Conservation (phyloP, 2,888 invertebrate genomes). For the Anagyrus pseudococci region DNA sequence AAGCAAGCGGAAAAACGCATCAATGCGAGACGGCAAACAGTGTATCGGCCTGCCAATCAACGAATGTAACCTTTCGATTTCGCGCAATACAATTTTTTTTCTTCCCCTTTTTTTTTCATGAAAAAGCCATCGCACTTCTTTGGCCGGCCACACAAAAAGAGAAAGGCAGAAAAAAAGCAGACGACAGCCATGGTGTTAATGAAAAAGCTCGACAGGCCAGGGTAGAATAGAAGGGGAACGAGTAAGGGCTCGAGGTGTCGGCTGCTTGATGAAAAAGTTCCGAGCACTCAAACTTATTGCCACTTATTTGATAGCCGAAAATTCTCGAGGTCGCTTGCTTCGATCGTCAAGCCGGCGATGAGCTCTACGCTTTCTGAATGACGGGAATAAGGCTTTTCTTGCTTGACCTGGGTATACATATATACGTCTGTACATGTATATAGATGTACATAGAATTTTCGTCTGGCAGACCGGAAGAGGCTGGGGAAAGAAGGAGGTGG, state of each 20-base stretch:
- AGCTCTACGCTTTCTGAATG: neutral
- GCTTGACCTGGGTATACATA: neutral
- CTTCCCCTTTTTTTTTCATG: no score
- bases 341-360: neutral
- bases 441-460: neutral
- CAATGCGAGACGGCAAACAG: no score
- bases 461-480: neutral
- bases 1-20: no score
- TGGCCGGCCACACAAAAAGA: neutral
- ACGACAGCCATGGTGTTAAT: slow-evolving; percentile 14
- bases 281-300: slow-evolving; percentile 35
- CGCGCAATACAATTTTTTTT: no score
- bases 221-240: neutral
- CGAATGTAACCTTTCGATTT: no score
- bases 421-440: no score
- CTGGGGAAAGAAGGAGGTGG: neutral
- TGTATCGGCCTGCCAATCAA: no score
- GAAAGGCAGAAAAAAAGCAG: neutral
- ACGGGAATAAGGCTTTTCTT: neutral
- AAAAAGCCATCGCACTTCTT: no score
- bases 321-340: neutral
- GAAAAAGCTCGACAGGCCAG: slow-evolving; percentile 13
- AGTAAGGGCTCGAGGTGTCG: neutral
- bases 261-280: no score
- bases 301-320: slow-evolving; percentile 27